These are phyloP conservation scores for Nerophis lumbriciformis DNA, from an alignment of 2,113 vertebrate species.

Conservation along the genomic window DNA sequence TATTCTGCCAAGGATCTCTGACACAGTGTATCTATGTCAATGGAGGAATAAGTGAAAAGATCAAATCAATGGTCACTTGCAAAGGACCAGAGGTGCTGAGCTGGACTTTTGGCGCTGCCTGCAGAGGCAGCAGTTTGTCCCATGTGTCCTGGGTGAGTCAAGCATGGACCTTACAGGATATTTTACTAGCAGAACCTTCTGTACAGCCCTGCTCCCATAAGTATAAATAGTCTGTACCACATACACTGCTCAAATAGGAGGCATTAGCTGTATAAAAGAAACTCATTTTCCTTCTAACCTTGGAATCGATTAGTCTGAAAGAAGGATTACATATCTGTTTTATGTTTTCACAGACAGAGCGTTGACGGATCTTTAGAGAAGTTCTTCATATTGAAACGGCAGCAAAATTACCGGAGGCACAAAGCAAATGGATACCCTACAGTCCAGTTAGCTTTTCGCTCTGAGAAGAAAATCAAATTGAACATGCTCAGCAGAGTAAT, in stretches of 20 bases:
- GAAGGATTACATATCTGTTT: constrained; percentile 8
- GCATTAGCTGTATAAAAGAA: constrained; percentile 15
- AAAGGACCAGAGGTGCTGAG: constrained; percentile 66
- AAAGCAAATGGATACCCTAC: constrained; percentile 23
- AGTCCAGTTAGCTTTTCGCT: constrained; percentile 41
- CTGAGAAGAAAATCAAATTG: constrained; percentile 44
- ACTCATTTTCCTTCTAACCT: constrained; percentile 24
- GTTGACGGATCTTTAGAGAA: constrained; percentile 11
- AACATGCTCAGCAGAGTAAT: constrained; percentile 40
- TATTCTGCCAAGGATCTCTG: constrained; percentile 49
- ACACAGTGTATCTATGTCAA: constrained; percentile 63
- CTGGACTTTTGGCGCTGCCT: constrained; percentile 50
- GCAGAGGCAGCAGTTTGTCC: constrained; percentile 51
- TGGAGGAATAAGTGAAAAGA: constrained; percentile 60
- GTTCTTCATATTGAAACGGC: constrained; percentile 27
- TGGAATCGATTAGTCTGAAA: constrained; percentile 25
- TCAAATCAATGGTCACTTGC: constrained; percentile 58
- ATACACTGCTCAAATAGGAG: constrained; percentile 2
- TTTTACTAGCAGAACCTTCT: constrained; percentile 17
- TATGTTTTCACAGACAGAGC: neutral
- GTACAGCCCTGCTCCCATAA: constrained; percentile 12
- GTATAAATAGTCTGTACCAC: constrained; percentile 10
- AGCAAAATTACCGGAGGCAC: constrained; percentile 18
- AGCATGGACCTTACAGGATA: constrained; percentile 9
- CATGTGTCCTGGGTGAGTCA: constrained; percentile 22